These are phyloP conservation scores for Suillia variegata DNA, from an alignment of 2,888 invertebrate species.

Conservation along the genomic window DNA sequence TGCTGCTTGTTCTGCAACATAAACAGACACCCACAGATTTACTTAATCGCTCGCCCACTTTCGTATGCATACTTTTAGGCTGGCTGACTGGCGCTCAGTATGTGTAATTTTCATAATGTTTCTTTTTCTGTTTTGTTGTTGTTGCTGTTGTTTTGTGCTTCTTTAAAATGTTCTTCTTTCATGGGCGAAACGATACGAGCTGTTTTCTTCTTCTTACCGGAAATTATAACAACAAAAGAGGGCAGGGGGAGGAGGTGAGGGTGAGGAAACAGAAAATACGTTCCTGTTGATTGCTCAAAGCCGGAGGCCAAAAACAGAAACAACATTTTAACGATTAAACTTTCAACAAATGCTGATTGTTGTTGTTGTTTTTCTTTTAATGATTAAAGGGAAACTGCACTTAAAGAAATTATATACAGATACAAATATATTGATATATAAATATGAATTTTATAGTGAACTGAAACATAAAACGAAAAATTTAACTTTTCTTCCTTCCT, in stretches of 20 bases:
- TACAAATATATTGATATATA: too few species aligned
- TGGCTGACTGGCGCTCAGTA: neutral
- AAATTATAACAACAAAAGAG: neutral
- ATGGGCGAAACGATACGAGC: too few species aligned
- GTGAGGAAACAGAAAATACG: neutral
- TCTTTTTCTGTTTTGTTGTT: neutral
- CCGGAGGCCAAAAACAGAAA: neutral
- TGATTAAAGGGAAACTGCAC: too few species aligned
- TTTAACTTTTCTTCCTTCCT: too few species aligned
- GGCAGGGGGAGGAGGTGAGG: neutral
- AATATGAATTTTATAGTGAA: too few species aligned
- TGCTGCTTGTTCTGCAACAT: neutral
- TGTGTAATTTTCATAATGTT: neutral
- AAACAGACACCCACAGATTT: neutral
- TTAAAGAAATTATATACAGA: too few species aligned
- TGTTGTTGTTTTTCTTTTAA: too few species aligned
- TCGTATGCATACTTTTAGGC: neutral
- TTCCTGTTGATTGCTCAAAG: slow-evolving; percentile 1
- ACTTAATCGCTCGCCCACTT: neutral
- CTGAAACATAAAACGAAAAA: too few species aligned
- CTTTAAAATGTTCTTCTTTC: too few species aligned
- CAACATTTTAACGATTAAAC: slow-evolving; percentile 1
- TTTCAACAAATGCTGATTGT: neutral
- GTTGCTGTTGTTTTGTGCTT: too few species aligned
- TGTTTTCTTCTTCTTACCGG: neutral